These are phyloP conservation scores for Amblyopsis rosae DNA, from an alignment of 2,113 vertebrate species.

Conservation along the genomic window DNA sequence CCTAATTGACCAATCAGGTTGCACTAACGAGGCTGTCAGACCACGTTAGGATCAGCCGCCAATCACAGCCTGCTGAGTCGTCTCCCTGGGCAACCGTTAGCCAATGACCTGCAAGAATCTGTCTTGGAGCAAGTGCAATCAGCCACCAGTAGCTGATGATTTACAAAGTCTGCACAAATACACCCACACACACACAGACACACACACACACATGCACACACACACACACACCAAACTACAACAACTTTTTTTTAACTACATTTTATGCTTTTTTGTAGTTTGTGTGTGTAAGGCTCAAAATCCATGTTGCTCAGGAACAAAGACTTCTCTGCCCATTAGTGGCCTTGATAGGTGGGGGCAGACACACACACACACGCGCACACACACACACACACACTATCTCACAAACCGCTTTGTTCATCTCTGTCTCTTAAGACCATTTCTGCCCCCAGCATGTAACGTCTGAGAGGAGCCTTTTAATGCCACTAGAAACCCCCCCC, in stretches of 20 bases:
- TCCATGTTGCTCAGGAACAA: slow-evolving; percentile 57
- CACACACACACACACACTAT: slow-evolving; percentile 10
- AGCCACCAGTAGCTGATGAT: slow-evolving; percentile 50
- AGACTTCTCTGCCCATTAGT: slow-evolving; percentile 65
- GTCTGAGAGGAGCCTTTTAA: slow-evolving; percentile 57
- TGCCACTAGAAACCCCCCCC: slow-evolving; percentile 21
- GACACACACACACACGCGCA: slow-evolving; percentile 22
- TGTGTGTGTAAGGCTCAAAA: slow-evolving; percentile 34
- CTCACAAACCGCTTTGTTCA: slow-evolving; percentile 46
- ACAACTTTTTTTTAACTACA: too few species aligned
- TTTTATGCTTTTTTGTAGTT: too few species aligned
- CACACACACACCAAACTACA: slow-evolving; percentile 18
- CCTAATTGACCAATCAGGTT: slow-evolving; percentile 78
- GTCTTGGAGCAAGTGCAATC: slow-evolving; percentile 51
- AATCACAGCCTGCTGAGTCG: slow-evolving; percentile 60
- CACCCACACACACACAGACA: slow-evolving; percentile 22
- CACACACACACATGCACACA: slow-evolving; percentile 11
- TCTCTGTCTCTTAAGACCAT: slow-evolving; percentile 58
- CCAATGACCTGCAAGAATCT: slow-evolving; percentile 75
- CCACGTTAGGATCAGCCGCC: slow-evolving; percentile 65
- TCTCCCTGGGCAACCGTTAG: slow-evolving; percentile 75
- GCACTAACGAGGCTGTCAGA: slow-evolving; percentile 76
- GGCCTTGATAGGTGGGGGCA: slow-evolving; percentile 58
- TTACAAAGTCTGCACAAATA: slow-evolving; percentile 18
- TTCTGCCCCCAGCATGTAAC: slow-evolving; percentile 36